Evolutionary conservation across 1,140 invertebrate genomes (phyloP), one percentile per base, ranked within the genome.

Genomic region (Akabosia matsudoensis): DNA sequence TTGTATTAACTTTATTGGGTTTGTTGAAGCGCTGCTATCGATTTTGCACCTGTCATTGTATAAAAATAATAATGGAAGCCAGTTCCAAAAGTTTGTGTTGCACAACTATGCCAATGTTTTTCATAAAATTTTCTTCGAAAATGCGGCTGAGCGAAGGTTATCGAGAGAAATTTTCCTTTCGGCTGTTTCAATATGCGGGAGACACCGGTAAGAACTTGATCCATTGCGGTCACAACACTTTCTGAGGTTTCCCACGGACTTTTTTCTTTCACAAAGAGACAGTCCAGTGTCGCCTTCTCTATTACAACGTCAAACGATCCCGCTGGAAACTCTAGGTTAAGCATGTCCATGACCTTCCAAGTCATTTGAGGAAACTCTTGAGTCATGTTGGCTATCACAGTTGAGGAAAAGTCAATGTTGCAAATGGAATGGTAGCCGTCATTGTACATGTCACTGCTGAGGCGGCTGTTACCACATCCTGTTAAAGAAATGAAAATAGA

Each of bases 201-300:
- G 79, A 73, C 16, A 82, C 83, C 70, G 83, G 82, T 61, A n/a
- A n/a, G n/a, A 33, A 86, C 83, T 37, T 72, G 73, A 34, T 85
- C 81, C 30, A 88, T 81, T 51, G 81, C 81, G 4, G 74, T 33
- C 30, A 79, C 73, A n/a, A 82, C 83, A 70, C 83, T 82, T 64
- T 82, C 73, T 22, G 84, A 86, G 16, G 84, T 76, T 26, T 82
- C 81, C 87, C 87, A 88, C 1, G 85, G 85, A 80, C 85, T 83
- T 78, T 82, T 85, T 80, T 88, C 87, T 16, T 82, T 82, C 4
- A 86, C 87, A 33, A 88, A 82, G n/a, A 88, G 78, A 14, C 86
- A 84, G 81, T 88, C 87, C n/a, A 88, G 75, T 30, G 87, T 88
- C 4, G 85, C 86, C 81, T 88, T 88, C 78, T 88, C 87, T 52